These are phyloP conservation scores for Aelia acuminata DNA, from an alignment of 2,888 invertebrate genomes.

Conservation along the genomic window DNA sequence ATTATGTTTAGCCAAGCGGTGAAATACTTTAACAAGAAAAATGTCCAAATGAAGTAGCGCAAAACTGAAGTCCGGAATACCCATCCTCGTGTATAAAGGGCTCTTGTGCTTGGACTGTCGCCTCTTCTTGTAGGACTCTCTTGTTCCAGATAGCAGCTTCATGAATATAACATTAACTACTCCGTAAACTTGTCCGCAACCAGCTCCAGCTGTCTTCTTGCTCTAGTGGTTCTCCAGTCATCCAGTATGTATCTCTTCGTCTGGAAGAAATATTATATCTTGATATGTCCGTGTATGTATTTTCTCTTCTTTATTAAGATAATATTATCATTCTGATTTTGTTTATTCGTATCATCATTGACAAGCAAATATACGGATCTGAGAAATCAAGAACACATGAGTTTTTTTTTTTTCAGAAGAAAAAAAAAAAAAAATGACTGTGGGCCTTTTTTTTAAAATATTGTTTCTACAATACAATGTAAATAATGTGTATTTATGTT, in stretches of 20 bases:
- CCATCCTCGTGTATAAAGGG: background rate
- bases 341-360: no score
- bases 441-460: no score
- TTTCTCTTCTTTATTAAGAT: background rate
- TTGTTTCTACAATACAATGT: no score
- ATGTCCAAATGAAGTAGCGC: background rate
- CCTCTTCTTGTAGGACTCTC: background rate
- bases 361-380: no score
- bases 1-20: conserved; percentile 9
- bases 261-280: background rate
- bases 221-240: background rate
- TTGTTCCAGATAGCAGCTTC: conserved; percentile 15
- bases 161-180: conserved; percentile 46
- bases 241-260: background rate
- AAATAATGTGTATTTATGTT: no score
- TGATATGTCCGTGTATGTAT: background rate
- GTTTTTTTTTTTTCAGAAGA: no score
- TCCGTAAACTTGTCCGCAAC: background rate
- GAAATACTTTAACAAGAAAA: conserved; percentile 16
- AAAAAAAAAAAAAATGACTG: no score
- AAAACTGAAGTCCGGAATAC: no score
- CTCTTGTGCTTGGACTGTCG: background rate
- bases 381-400: no score
- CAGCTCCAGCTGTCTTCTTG: background rate
- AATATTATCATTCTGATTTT: background rate